These are phyloP conservation scores for Podarcis cretensis DNA, from an alignment of 2,113 vertebrate genomes.

Conservation along the genomic window DNA sequence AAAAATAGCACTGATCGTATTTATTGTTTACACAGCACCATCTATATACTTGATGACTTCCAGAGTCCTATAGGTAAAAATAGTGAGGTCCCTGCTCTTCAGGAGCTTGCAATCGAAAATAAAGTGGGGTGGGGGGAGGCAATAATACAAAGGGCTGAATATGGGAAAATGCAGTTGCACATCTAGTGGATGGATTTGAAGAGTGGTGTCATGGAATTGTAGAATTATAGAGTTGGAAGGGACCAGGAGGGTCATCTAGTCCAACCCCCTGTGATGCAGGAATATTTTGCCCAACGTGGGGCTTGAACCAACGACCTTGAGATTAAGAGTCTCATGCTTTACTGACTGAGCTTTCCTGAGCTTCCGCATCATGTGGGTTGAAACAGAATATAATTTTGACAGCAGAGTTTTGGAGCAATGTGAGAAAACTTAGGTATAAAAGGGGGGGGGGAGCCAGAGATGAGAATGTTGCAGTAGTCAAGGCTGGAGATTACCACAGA, in stretches of 20 bases:
- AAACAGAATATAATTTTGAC: neutral
- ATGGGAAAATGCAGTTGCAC: neutral
- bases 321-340: too few relatives aligned
- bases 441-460: neutral
- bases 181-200: neutral
- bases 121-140: neutral
- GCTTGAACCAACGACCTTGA: too few relatives aligned
- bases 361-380: neutral
- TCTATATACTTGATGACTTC: neutral
- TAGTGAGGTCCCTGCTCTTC: neutral
- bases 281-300: too few relatives aligned
- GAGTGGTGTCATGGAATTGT: neutral
- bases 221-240: too few relatives aligned
- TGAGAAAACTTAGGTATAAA: neutral
- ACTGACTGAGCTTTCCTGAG: too few relatives aligned
- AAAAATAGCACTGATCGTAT: too few relatives aligned
- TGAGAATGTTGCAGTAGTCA: neutral
- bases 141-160: neutral
- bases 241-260: too few relatives aligned
- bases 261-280: too few relatives aligned
- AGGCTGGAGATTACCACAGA: neutral
- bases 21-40: neutral
- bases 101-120: neutral
- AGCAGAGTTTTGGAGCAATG: neutral
- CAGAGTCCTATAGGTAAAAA: neutral